These are phyloP conservation scores for Triplophysa siluroides DNA, from an alignment of 2,113 vertebrate genomes.

Conservation along the genomic window DNA sequence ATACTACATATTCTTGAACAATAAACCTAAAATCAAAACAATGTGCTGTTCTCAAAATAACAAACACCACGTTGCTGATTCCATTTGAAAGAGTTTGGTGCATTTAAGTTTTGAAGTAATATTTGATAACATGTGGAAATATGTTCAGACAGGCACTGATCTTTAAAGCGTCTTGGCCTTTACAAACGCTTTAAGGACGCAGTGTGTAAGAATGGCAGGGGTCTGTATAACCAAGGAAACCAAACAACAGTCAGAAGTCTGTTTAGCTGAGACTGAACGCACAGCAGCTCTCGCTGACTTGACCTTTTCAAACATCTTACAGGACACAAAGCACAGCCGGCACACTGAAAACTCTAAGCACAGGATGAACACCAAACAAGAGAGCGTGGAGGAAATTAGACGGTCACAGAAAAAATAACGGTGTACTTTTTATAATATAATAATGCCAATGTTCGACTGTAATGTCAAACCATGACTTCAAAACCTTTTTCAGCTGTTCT, in stretches of 20 bases:
- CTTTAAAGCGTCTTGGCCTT: neutral
- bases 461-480: neutral
- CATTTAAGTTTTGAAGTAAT: too few species aligned
- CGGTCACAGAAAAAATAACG: neutral
- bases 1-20: neutral
- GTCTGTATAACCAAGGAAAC: neutral
- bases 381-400: constrained; percentile 5
- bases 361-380: constrained; percentile 10
- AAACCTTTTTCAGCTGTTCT: too few species aligned
- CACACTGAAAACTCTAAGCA: constrained; percentile 3
- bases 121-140: neutral
- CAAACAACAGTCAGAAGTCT: constrained; percentile 2
- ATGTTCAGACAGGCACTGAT: neutral
- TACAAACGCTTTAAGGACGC: neutral
- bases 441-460: constrained; percentile 10
- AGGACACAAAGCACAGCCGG: constrained; percentile 12
- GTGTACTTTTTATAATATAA: neutral
- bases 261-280: constrained; percentile 15
- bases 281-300: constrained; percentile 34
- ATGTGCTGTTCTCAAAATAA: neutral
- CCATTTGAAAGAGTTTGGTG: neutral
- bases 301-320: constrained; percentile 40
- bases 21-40: neutral
- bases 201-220: neutral
- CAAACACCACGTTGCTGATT: neutral